A percentile compares a stretch with the other conserved stretches of the same genome.
Conservation (phyloP, 2,113 vertebrate species). For the Chionomys nivalis region DNA sequence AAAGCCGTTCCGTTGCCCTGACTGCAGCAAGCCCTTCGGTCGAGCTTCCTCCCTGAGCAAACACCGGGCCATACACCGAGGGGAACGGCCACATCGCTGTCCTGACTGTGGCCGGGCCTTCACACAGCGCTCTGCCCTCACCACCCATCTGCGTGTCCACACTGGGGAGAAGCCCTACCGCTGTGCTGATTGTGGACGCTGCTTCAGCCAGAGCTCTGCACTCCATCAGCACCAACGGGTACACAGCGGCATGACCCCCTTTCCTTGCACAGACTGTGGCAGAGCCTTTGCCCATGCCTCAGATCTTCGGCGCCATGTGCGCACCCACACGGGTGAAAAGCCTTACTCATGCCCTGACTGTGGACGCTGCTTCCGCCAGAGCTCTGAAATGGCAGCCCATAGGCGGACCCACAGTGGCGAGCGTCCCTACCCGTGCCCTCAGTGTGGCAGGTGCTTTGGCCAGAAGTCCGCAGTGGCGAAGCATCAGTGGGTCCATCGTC, state of each 20-base stretch:
- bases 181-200: conserved; percentile 71
- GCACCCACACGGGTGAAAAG: conserved; percentile 79
- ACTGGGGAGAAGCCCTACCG: conserved; percentile 77
- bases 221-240: conserved; percentile 77
- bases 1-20: conserved; percentile 73
- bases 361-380: conserved; percentile 86
- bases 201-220: conserved; percentile 78
- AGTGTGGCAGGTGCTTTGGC: conserved; percentile 86
- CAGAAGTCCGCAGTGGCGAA: conserved; percentile 85
- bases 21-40: conserved; percentile 76
- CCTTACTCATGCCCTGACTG: conserved; percentile 85
- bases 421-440: conserved; percentile 83
- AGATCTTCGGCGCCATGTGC: conserved; percentile 81
- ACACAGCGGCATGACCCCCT: conserved; percentile 74
- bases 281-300: conserved; percentile 76
- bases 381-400: conserved; percentile 87
- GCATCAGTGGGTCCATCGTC: conserved; percentile 85
- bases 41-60: conserved; percentile 77
- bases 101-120: conserved; percentile 71
- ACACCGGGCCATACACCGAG: conserved; percentile 76
- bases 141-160: conserved; percentile 74
- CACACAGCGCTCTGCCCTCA: conserved; percentile 76
- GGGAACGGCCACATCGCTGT: conserved; percentile 75
- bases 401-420: conserved; percentile 81
- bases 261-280: conserved; percentile 74